phyloP scores from a whole-genome alignment of 2,888 invertebrate genomes.

The Pheosia tremula region DNA sequence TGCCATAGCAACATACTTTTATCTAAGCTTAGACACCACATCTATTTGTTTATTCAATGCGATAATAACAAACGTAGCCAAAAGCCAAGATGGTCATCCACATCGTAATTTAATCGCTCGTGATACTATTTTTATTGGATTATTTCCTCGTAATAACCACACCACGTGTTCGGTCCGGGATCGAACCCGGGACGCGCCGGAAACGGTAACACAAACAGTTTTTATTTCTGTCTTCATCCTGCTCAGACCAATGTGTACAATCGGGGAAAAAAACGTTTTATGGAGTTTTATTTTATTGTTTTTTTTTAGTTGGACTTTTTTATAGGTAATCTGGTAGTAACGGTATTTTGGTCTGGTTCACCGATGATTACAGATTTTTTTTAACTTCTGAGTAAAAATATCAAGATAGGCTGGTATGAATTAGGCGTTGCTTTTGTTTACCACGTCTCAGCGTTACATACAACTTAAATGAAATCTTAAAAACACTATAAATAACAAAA shows the following conservation, averaged over 20 bases:
- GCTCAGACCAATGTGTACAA: slow-evolving; percentile 40
- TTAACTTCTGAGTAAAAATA: no score
- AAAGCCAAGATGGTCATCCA: slow-evolving; percentile 38
- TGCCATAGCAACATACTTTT: slow-evolving; percentile 3
- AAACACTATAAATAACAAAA: no score
- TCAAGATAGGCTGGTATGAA: no score
- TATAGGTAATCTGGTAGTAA: neutral
- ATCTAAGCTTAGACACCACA: slow-evolving; percentile 17
- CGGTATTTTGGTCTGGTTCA: neutral
- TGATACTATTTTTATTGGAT: slow-evolving; percentile 77
- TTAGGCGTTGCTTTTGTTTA: no score
- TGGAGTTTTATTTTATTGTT: neutral
- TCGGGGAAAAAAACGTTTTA: slow-evolving; percentile 14
- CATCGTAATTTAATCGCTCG: slow-evolving; percentile 66
- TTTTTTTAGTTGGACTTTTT: neutral
- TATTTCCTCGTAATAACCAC: slow-evolving; percentile 76
- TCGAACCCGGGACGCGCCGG: slow-evolving; percentile 75
- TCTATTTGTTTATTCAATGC: slow-evolving; percentile 38
- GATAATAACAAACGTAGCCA: slow-evolving; percentile 36
- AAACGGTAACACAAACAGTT: slow-evolving; percentile 82
- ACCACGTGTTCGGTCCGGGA: slow-evolving; percentile 67
- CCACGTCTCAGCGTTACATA: no score
- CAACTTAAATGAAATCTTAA: no score
- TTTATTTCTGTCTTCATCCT: slow-evolving; percentile 82
- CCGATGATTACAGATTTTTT: no score